Conservation (phyloP, 1,140 invertebrate genomes). For the Protaetia brevitarsis region DNA sequence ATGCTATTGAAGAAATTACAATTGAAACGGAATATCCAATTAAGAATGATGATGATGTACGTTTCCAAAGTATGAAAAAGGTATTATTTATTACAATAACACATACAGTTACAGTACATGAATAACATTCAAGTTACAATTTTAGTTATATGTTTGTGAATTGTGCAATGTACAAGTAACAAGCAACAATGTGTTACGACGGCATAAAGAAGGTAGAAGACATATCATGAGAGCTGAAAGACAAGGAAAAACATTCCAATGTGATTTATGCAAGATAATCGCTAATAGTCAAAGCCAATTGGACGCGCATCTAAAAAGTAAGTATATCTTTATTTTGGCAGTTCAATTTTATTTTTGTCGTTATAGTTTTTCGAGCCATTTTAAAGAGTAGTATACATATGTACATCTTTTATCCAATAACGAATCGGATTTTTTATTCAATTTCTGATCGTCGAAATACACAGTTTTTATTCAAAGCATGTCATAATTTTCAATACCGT, state of each 20-base stretch:
- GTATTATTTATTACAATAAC: neutral
- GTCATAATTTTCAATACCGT: too few relatives aligned
- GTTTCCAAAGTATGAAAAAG: conserved; percentile 11
- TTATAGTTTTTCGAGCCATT: neutral
- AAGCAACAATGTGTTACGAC: conserved; percentile 42
- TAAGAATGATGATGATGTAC: conserved; percentile 3
- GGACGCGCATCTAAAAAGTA: conserved; percentile 45
- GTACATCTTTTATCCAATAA: conserved; percentile 25
- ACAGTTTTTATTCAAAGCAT: too few relatives aligned
- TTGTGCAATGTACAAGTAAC: conserved; percentile 45
- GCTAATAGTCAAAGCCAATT: conserved; percentile 47
- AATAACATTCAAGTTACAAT: conserved; percentile 9
- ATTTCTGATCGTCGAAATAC: too few relatives aligned
- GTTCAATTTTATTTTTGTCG: conserved; percentile 3
- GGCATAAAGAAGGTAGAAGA: conserved; percentile 44
- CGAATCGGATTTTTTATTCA: too few relatives aligned
- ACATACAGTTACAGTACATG: neutral
- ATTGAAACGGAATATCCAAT: neutral
- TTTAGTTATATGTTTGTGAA: conserved; percentile 39
- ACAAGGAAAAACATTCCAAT: conserved; percentile 44
- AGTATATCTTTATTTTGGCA: conserved; percentile 21
- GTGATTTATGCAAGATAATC: conserved; percentile 43
- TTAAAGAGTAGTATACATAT: neutral
- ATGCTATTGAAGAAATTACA: conserved; percentile 32
- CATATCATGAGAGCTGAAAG: conserved; percentile 43